phyloP scores from a whole-genome alignment of 2,888 invertebrate genomes.

The Hirtodrosophila confusa region DNA sequence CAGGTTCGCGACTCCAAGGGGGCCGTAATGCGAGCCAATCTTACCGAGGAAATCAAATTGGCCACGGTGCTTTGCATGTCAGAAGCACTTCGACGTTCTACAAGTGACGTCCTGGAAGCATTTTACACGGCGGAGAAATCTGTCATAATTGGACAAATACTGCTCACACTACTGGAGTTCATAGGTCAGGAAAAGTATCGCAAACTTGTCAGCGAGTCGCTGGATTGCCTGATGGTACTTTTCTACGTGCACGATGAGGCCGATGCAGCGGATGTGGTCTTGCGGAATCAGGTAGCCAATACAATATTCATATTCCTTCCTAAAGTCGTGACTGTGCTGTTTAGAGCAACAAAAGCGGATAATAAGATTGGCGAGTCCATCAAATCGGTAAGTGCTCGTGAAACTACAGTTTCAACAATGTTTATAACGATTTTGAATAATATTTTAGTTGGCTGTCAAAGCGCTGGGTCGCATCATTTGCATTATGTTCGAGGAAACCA shows the following conservation, averaged over 20 bases:
- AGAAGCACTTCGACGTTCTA: conserved; percentile 72
- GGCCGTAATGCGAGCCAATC: conserved; percentile 58
- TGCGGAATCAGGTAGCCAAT: conserved; percentile 86
- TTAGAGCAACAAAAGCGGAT: conserved; percentile 85
- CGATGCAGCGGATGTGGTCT: conserved; percentile 85
- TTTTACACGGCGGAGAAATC: conserved; percentile 86
- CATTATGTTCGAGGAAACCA: conserved; percentile 82
- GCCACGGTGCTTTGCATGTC: conserved; percentile 78
- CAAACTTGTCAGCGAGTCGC: conserved; percentile 86
- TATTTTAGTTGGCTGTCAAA: conserved; percentile 72
- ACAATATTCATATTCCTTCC: conserved; percentile 87
- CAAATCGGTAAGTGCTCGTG: conserved; percentile 84
- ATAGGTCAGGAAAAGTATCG: conserved; percentile 88
- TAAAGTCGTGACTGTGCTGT: conserved; percentile 86
- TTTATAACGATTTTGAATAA: not conserved
- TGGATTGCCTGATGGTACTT: conserved; percentile 87
- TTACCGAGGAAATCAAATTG: conserved; percentile 83
- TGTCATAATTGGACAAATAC: conserved; percentile 87
- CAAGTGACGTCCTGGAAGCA: conserved; percentile 85
- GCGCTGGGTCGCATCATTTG: conserved; percentile 79
- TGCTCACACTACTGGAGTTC: conserved; percentile 88
- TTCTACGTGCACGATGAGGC: conserved; percentile 86
- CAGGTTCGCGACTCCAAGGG: conserved; percentile 80
- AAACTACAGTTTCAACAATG: not conserved
- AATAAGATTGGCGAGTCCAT: conserved; percentile 86